These are phyloP conservation scores for Nycticebus coucang DNA, from an alignment of 2,113 vertebrate genomes.

Conservation along the genomic window DNA sequence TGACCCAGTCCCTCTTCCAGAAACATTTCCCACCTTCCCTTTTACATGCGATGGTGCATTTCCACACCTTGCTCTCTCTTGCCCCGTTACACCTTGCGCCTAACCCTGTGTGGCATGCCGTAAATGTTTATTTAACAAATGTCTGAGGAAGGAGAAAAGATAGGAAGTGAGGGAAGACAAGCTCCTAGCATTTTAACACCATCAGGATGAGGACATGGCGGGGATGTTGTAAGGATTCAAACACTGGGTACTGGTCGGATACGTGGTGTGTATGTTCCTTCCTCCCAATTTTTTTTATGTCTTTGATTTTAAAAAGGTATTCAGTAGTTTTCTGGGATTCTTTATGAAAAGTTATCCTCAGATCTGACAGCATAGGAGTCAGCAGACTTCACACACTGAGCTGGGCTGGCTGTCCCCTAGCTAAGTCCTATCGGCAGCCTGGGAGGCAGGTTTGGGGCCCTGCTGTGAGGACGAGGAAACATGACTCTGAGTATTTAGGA, in stretches of 20 bases:
- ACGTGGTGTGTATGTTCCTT: not conserved
- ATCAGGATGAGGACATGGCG: not conserved
- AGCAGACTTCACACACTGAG: not conserved
- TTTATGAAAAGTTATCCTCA: not conserved
- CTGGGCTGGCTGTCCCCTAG: not conserved
- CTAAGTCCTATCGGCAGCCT: not conserved
- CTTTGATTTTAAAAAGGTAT: not conserved
- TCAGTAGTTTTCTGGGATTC: not conserved
- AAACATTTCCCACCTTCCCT: not conserved
- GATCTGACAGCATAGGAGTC: not conserved
- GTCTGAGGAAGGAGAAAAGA: not conserved
- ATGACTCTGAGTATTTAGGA: not conserved
- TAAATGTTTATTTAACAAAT: not conserved
- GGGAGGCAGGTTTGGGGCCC: not conserved
- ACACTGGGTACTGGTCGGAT: not conserved
- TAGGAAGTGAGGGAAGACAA: not conserved
- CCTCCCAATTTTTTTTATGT: not conserved
- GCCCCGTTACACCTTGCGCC: not conserved
- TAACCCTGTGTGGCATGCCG: not conserved
- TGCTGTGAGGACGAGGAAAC: not conserved
- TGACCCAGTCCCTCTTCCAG: not conserved
- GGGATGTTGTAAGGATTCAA: not conserved
- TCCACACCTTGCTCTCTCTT: not conserved
- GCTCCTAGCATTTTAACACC: not conserved
- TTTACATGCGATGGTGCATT: not conserved